Evolutionary conservation across 2,888 invertebrate species (phyloP), one percentile per base, ranked within the genome.

Genomic region (Celastrina argiolus): DNA sequence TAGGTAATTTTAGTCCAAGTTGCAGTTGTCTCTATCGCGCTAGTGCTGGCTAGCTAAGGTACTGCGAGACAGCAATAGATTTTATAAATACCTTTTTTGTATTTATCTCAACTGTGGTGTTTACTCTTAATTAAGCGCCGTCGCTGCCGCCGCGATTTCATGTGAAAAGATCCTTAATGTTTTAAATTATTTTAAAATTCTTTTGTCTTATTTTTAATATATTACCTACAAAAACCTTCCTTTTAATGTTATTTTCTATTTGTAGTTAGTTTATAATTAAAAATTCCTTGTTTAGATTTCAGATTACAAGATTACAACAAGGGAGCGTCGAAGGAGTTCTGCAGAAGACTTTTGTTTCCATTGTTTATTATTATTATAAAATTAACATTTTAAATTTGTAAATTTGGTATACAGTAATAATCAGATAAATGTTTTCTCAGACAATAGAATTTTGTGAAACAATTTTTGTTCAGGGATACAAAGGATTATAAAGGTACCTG

Each of bases 231-330:
- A 26, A 51, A 26, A 5, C 12, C 51, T 22, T 51, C 16, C 16
- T 56, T 16, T 56, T 16, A 56, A 56, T 16, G 39, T 26, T 39
- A 28, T n/a, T 59, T 41, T 18, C 12, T 56, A 59, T 42, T 45
- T 31, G 31, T 61, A 61, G 31, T 42, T 16, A 42, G 56, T 22
- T 61, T 12, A 4, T 51, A 61, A 59, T 45, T 66, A 31, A 3
- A 16, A 45, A 59, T 59, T 28, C 8, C 16, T 45, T 56, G 70
- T 84, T 84, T 74, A 91, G 90, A 91, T 89, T 91, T 90, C 85
- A 87, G 90, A 77, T 82, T 91, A 84, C 90, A 91, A 84, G 89
- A 90, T 79, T 88, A 83, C 83, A 89, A 85, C 80, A 76, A 76
- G 69, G 88, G 82, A 34, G 75, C 72, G 67, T 75, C 84, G 67